Evolutionary conservation across 2,113 vertebrate species (phyloP).

Genomic region (Zosterops lateralis): DNA sequence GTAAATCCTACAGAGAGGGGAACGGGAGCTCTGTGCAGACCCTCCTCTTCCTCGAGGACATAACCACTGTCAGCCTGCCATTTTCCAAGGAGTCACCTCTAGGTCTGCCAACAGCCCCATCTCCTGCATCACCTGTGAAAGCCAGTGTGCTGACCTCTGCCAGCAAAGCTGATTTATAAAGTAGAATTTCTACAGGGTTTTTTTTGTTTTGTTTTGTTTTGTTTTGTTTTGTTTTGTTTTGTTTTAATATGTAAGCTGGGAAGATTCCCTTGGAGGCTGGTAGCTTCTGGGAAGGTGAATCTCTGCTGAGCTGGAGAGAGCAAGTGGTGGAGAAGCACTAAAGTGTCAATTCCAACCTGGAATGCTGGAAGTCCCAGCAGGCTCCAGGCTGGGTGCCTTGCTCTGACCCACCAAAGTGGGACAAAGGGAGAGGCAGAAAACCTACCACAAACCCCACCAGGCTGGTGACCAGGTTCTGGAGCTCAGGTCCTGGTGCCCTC

Average conservation of each 20-base stretch:
- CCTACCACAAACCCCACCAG: not conserved
- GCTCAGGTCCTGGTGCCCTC: not conserved
- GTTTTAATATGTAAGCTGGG: not conserved
- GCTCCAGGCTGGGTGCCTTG: not conserved
- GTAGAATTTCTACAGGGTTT: not conserved
- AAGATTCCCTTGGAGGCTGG: not conserved
- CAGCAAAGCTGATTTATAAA: not conserved
- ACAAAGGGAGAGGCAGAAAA: not conserved
- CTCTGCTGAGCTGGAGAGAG: not conserved
- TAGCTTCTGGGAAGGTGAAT: not conserved
- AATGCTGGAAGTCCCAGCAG: not conserved
- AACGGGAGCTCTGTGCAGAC: not conserved
- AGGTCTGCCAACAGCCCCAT: not conserved
- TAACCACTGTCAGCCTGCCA: not conserved
- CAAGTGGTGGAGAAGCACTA: not conserved
- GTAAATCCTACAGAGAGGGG: not conserved
- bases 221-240: too few species aligned
- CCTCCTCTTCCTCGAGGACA: accelerated
- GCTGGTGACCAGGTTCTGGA: not conserved
- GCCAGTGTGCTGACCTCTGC: not conserved
- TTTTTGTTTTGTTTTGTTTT: too few species aligned
- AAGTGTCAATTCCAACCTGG: not conserved
- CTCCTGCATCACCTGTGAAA: not conserved
- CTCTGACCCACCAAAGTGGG: not conserved
- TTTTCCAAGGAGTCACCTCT: not conserved